Evolutionary conservation across 2,888 invertebrate genomes (phyloP).

Genomic region (Ormyrus thymus): DNA sequence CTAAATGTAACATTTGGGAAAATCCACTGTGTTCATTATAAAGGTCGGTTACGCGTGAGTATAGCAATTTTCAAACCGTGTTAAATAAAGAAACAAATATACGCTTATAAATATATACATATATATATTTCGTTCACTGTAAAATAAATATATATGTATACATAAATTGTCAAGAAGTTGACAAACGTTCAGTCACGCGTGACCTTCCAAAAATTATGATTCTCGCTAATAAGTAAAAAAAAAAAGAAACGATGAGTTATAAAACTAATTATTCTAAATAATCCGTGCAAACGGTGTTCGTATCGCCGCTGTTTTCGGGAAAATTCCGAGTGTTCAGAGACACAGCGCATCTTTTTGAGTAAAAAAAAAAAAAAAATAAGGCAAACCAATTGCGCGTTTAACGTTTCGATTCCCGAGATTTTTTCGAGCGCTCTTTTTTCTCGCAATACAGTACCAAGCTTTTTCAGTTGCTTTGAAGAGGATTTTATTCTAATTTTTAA

Average conservation of each 20-base stretch:
- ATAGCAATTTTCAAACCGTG: constrained; percentile 11
- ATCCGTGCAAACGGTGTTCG: background rate
- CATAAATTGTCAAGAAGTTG: constrained; percentile 16
- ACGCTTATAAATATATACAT: constrained; percentile 25
- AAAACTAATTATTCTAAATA: constrained; percentile 38
- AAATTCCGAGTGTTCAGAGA: constrained; percentile 17
- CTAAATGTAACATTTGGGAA: constrained; percentile 37
- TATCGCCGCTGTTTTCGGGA: background rate
- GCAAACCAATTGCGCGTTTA: background rate
- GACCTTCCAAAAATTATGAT: constrained; percentile 18
- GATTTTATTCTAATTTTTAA: background rate
- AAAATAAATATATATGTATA: background rate
- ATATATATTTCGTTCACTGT: background rate
- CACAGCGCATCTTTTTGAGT: background rate
- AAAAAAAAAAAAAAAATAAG: constrained; percentile 4
- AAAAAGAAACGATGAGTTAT: background rate
- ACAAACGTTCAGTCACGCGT: constrained; percentile 29
- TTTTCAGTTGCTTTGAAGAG: constrained; percentile 28
- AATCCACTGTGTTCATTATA: constrained; percentile 52
- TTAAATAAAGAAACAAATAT: constrained; percentile 31
- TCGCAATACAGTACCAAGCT: background rate
- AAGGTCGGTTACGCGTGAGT: constrained; percentile 38
- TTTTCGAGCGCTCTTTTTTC: constrained; percentile 5
- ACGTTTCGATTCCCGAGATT: constrained; percentile 5
- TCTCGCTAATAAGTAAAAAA: constrained; percentile 18